Base-by-base conservation (phyloP, 2,797 vertebrate species). In the Sciaenops ocellatus region DNA sequence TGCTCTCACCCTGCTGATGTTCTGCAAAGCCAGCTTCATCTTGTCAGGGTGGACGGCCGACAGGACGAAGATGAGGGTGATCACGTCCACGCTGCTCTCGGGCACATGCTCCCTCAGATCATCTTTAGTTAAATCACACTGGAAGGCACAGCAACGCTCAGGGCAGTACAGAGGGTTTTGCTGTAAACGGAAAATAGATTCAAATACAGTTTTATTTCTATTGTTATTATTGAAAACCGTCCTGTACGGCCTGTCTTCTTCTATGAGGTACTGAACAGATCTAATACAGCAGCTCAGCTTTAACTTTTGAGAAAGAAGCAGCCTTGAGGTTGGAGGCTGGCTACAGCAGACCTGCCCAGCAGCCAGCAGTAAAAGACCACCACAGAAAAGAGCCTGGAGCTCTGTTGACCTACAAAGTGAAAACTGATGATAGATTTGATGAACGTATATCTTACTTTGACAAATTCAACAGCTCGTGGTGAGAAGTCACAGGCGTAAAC, bases 401-500 rank as follows among this genome's bases (percentile, higher is more conserved):
- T 26, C 26, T 26, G 26, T 26, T 26, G 26, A 26, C 26, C 26
- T n/a, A n/a, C n/a, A n/a, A n/a, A 6, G 56, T 8, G 22, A 46
- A 7, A 26, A 9, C 12, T 12, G 3, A 38, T 10, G 0, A 11
- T 26, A 20, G 1, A 46, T 44, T 0, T 9, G 3, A 38, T 7
- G 13, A 34, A 22, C 0, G 4, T 1, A 55, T 22, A 34, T 72
- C 95, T 90, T 90, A 99, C 98, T 95, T 98, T 98, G 71, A 99
- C 96, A 90, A 97, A 98, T 15, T 98, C 96, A 20, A 99, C 95
- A 48, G 98, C 98, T 92, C 98, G 94, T 22, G 97, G 97, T 69
- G 98, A 99, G 90, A 99, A 99, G 92, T 99, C 98, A 89, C 98
- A 99, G 62, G 98, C 98, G 16, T 98, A 99, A 4, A 96, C 95